Evolutionary conservation across 2,797 vertebrate species (phyloP).

Genomic region (Acanthis flammea): DNA sequence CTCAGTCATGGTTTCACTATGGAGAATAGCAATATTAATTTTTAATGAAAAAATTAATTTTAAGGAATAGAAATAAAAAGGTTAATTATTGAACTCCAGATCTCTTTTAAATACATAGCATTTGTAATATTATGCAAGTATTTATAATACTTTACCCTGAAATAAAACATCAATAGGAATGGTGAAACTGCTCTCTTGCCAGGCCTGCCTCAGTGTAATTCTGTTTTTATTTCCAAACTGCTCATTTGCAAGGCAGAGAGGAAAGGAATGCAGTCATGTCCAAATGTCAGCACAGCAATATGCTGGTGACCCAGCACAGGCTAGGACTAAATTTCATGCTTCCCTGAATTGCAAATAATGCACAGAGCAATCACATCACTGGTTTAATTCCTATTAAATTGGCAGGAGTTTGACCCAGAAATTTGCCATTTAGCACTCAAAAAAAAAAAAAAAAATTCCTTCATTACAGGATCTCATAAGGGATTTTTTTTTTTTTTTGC

Average conservation of each 20-base stretch:
- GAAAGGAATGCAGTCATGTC: not conserved
- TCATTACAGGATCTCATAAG: not conserved
- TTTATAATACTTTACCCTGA: not conserved
- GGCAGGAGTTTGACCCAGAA: not conserved
- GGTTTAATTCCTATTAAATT: slow-evolving; percentile 8
- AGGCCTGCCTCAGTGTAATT: not conserved
- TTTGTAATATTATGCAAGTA: not conserved
- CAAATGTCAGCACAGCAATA: slow-evolving; percentile 14
- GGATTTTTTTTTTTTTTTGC: not conserved
- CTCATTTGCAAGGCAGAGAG: not conserved
- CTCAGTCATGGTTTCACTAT: not conserved
- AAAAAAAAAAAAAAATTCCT: not conserved
- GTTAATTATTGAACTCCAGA: not conserved
- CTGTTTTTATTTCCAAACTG: not conserved
- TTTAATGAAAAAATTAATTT: not conserved
- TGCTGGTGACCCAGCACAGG: not conserved
- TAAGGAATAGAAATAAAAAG: not conserved
- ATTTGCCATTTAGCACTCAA: not conserved
- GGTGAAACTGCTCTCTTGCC: not conserved
- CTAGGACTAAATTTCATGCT: slow-evolving; percentile 43
- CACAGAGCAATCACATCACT: not conserved
- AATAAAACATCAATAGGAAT: not conserved
- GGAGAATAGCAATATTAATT: not conserved
- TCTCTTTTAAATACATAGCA: not conserved
- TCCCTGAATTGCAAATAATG: slow-evolving; percentile 24